Percentiles rank a stretch among this genome's conserved stretches.
Conservation (phyloP, 2,888 invertebrate genomes). For the Chrysolina haemoptera region DNA sequence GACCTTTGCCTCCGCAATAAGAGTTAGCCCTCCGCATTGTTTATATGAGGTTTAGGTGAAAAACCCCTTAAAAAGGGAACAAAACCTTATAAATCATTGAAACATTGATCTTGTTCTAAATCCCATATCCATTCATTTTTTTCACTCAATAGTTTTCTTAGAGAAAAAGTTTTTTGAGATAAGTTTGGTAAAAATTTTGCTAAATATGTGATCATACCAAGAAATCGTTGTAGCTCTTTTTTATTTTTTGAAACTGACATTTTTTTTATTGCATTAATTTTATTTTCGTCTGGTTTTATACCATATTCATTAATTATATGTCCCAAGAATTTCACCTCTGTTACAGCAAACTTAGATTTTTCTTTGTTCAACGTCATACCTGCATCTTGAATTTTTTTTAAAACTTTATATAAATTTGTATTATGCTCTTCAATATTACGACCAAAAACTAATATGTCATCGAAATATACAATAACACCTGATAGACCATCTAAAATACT, state of each 20-base stretch:
- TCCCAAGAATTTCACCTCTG: background rate
- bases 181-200: constrained; percentile 13
- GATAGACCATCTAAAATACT: background rate
- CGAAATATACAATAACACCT: background rate
- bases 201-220: constrained; percentile 6
- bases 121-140: constrained; percentile 4
- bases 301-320: background rate
- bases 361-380: background rate
- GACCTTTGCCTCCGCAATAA: too few species aligned
- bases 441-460: background rate
- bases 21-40: too few species aligned
- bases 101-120: background rate
- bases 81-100: too few species aligned
- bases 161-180: background rate
- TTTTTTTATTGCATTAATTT: background rate
- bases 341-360: background rate
- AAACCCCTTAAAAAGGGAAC: too few species aligned
- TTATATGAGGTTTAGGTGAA: too few species aligned
- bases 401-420: background rate
- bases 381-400: background rate
- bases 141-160: constrained; percentile 4
- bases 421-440: background rate
- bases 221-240: too few species aligned
- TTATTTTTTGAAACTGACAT: background rate
- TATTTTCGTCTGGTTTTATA: background rate